Conservation (phyloP, 2,888 invertebrate species). For the Conchocele bisecta region DNA sequence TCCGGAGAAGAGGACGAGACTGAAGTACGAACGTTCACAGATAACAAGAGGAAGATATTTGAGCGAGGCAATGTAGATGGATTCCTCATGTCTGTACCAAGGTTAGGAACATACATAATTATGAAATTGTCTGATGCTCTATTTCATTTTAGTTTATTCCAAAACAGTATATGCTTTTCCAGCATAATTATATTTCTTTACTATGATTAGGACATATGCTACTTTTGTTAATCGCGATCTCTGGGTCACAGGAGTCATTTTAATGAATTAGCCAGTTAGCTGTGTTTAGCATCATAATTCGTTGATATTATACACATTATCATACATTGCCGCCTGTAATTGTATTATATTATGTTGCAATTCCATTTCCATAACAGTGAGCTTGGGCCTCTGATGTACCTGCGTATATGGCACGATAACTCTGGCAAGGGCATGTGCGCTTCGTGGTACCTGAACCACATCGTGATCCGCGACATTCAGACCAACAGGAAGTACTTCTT, state of each 20-base stretch:
- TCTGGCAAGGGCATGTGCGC: slow-evolving; percentile 82
- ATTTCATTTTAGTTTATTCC: no score
- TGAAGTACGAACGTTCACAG: slow-evolving; percentile 81
- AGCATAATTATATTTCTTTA: no score
- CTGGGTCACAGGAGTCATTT: no score
- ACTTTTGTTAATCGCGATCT: no score
- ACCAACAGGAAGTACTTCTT: slow-evolving; percentile 83
- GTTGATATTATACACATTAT: background rate
- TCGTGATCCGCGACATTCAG: slow-evolving; percentile 83
- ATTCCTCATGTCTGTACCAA: slow-evolving; percentile 83
- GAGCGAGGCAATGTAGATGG: slow-evolving; percentile 81
- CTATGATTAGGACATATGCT: no score
- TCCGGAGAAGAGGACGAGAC: slow-evolving; percentile 83
- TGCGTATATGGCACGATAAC: slow-evolving; percentile 85
- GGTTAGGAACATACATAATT: no score
- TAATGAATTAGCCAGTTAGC: no score
- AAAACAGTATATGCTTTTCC: no score
- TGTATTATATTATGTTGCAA: background rate
- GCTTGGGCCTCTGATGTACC: slow-evolving; percentile 83
- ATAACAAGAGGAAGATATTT: slow-evolving; percentile 81
- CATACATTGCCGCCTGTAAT: no score
- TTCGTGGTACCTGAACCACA: slow-evolving; percentile 83
- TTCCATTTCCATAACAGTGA: slow-evolving; percentile 73
- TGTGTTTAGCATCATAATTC: no score
- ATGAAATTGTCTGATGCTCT: no score